Percentiles rank a stretch among this genome's conserved stretches.
Conservation (phyloP, 2,888 invertebrate species). For the Spilarctia lutea region DNA sequence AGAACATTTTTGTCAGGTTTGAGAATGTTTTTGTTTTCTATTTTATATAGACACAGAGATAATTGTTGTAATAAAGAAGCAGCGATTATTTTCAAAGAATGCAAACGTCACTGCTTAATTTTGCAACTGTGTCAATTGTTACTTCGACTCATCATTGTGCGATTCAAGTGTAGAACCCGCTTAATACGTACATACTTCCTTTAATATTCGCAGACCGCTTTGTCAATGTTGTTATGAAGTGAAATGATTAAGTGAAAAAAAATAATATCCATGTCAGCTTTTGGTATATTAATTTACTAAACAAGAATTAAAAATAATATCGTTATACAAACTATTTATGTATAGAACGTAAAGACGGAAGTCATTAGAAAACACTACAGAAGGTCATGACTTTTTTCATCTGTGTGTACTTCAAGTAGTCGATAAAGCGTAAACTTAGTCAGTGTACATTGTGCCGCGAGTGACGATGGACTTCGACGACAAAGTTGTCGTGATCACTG, state of each 20-base stretch:
- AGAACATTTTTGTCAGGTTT: no score
- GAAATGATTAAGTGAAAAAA: constrained; percentile 9
- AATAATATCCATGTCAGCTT: not conserved
- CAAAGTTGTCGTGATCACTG: constrained; percentile 88
- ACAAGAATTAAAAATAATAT: not conserved
- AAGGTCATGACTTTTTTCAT: constrained; percentile 27
- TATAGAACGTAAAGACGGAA: not conserved
- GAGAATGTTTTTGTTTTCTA: not conserved
- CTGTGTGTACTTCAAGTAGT: constrained; percentile 17
- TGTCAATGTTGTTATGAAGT: constrained; percentile 50
- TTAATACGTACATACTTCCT: constrained; percentile 33
- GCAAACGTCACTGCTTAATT: not conserved
- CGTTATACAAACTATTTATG: not conserved
- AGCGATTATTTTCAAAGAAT: no score
- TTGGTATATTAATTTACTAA: not conserved
- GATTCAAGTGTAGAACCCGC: not conserved
- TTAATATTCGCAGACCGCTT: constrained; percentile 33
- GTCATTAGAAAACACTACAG: not conserved
- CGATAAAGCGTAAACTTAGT: constrained; percentile 31
- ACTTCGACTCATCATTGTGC: not conserved
- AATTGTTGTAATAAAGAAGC: no score
- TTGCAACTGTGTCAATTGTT: not conserved
- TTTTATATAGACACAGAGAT: no score
- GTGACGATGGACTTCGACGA: constrained; percentile 85
- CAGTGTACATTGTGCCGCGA: constrained; percentile 48